phyloP scores from a whole-genome alignment of 2,888 invertebrate species.

The Andrena hattorfiana region DNA sequence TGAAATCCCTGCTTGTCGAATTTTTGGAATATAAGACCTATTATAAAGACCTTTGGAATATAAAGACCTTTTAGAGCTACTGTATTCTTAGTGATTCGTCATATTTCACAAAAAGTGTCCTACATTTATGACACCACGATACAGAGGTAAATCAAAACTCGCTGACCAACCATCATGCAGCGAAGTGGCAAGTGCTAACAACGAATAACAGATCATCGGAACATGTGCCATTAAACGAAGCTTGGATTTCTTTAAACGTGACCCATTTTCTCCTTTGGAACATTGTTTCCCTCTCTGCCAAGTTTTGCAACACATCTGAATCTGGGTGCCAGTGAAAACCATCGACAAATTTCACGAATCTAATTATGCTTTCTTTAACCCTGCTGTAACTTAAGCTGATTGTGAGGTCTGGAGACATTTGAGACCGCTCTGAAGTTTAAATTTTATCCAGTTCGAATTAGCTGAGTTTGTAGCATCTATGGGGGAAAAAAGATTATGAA shows the following conservation, averaged over 20 bases:
- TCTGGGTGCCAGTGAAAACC: not conserved
- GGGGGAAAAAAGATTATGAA: too few relatives aligned
- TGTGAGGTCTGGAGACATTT: too few relatives aligned
- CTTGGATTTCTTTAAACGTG: constrained; percentile 34
- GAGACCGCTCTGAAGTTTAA: too few relatives aligned
- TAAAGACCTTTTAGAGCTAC: too few relatives aligned
- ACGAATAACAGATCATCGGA: constrained; percentile 36
- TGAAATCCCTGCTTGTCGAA: too few relatives aligned
- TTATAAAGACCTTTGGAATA: too few relatives aligned
- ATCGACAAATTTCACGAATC: constrained; percentile 17
- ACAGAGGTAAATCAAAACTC: not conserved
- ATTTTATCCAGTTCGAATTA: too few relatives aligned
- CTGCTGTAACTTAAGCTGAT: too few relatives aligned
- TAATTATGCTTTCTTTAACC: too few relatives aligned
- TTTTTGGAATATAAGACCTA: too few relatives aligned
- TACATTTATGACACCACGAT: not conserved
- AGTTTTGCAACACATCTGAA: constrained; percentile 33
- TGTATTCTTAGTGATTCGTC: not conserved
- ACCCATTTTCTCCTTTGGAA: constrained; percentile 40
- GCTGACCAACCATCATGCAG: not conserved
- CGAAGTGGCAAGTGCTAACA: constrained; percentile 24
- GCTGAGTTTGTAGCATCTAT: too few relatives aligned
- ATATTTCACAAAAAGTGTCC: not conserved
- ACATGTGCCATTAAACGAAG: constrained; percentile 33
- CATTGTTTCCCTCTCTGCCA: constrained; percentile 31